phyloP scores from a whole-genome alignment of 2,888 invertebrate genomes.

The Chirona hameri region DNA sequence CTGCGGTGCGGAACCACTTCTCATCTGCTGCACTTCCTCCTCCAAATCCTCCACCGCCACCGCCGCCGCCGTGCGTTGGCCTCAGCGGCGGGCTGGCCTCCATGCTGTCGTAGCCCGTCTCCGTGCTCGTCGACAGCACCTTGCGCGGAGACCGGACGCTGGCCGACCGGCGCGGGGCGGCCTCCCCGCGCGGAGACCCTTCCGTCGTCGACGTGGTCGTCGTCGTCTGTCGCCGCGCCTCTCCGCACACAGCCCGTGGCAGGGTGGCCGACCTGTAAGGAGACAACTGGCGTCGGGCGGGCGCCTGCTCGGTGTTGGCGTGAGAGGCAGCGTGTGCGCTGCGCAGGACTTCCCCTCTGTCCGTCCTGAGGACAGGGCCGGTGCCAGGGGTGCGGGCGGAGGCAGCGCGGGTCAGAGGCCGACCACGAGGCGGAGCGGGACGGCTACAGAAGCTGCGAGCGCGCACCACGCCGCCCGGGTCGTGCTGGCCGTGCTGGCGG shows the following conservation, averaged over 20 bases:
- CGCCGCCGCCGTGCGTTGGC: background rate
- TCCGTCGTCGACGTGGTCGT: background rate
- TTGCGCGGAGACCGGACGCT: background rate
- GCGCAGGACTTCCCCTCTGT: background rate
- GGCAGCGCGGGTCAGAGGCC: background rate
- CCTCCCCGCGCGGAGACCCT: background rate
- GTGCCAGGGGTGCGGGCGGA: background rate
- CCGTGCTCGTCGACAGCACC: background rate
- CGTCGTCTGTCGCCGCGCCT: no score
- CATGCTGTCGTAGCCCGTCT: conserved; percentile 13
- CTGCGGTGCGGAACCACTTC: background rate
- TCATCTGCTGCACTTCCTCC: no score
- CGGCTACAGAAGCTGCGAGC: background rate
- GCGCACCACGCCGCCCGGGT: background rate
- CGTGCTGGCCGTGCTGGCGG: no score
- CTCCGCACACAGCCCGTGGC: background rate
- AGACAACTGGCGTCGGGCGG: background rate
- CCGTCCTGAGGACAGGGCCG: background rate
- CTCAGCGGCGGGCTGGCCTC: background rate
- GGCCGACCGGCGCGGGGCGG: background rate
- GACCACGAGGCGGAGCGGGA: background rate
- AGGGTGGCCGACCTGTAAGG: background rate
- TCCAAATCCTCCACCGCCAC: no score
- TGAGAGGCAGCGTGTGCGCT: background rate
- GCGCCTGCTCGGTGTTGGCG: background rate